Evolutionary conservation across 2,888 invertebrate species (phyloP), one percentile per base, ranked within the genome.

Genomic region (Heliothis peltigera): DNA sequence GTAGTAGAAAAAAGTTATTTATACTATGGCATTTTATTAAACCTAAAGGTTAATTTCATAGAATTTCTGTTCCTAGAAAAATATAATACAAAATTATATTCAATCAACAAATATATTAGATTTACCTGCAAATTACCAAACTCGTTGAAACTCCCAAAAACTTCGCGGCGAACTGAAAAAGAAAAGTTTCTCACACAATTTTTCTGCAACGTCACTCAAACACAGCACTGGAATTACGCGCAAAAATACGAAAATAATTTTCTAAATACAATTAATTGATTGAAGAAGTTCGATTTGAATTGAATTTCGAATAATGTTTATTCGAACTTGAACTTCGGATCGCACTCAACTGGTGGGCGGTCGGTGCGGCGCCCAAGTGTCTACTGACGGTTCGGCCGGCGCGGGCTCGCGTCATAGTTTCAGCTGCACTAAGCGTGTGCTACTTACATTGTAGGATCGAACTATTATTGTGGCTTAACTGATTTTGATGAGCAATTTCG

Each of bases 281-380:
- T 48, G 8, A 12, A 32, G 18, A 57, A 58, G 58, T 69, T 51
- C 17, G 18, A 52, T 42, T 48, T 25, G 39, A 74, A 76, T 78
- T 46, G 59, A 77, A 73, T 79, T 78, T 74, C 74, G 64, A 49
- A 48, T 70, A 79, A 61, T 80, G 75, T 77, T 78, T 78, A 69
- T 83, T 62, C 87, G 84, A 86, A 86, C 86, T 87, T 86, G 87
- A 87, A 87, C 84, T 85, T 85, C 70, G 64, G 61, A 42, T 62
- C 71, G 77, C 79, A 72, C 83, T 87, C 88, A 89, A 89, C 89
- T 88, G 77, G 89, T 89, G 89, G 89, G 86, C 84, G 84, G 70
- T 86, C 85, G 60, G 78, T 67, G 43, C 84, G 89, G 86, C 89
- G 89, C 87, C 89, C 83, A 73, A 83, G 56, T 81, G 89, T 89